phyloP scores from a whole-genome alignment of 2,797 vertebrate species.

The Synaphobranchus kaupii region DNA sequence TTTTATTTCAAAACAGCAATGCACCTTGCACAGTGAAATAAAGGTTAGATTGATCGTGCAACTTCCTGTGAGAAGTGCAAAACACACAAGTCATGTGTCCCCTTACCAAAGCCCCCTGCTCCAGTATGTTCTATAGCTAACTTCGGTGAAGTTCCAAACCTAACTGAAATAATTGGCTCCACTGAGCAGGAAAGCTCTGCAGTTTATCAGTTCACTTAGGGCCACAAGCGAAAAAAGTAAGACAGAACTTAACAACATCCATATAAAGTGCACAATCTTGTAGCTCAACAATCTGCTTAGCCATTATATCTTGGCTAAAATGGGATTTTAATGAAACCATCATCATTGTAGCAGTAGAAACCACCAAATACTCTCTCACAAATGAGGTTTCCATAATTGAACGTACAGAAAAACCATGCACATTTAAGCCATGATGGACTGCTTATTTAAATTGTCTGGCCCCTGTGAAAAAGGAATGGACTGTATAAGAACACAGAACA shows the following conservation, averaged over 20 bases:
- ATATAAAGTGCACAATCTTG: not conserved
- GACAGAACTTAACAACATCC: not conserved
- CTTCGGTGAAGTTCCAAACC: not conserved
- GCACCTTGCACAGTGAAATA: not conserved
- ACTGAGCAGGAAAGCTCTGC: not conserved
- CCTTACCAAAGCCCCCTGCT: not conserved
- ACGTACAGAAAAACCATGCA: not conserved
- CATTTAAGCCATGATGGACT: not conserved
- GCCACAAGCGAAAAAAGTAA: not conserved
- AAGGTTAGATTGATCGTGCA: not conserved
- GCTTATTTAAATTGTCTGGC: not conserved
- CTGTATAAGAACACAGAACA: not conserved
- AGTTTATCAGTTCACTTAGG: not conserved
- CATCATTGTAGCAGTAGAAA: not conserved
- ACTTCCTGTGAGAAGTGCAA: not conserved
- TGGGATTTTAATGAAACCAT: conserved; percentile 6
- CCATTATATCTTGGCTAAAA: conserved; percentile 27
- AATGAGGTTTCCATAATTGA: not conserved
- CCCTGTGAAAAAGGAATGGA: not conserved
- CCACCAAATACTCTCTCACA: not conserved
- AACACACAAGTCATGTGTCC: not conserved
- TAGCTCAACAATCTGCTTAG: conserved; percentile 17
- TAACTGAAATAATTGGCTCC: not conserved
- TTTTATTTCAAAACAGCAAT: not conserved
- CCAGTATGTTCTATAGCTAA: too few species aligned